Evolutionary conservation across 2,113 vertebrate species (phyloP), one percentile per base, ranked within the genome.

Genomic region (Isichthys henryi): DNA sequence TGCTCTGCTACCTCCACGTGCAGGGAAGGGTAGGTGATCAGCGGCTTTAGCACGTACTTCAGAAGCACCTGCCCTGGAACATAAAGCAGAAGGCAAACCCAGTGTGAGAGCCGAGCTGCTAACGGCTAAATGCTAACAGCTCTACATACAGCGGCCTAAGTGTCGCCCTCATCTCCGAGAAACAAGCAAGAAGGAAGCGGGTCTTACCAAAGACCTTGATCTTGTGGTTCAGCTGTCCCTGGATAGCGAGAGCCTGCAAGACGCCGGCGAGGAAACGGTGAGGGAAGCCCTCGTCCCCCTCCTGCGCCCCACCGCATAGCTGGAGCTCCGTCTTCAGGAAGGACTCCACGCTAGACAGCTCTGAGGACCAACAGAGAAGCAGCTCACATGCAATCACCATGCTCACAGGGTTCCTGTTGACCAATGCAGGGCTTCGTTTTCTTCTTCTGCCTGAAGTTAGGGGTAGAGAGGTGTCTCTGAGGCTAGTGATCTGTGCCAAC

Each of bases 201-300:
- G 74, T 83, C 95, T 97, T 96, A 99, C 98, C 97, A 92, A 99
- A 99, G 10, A 94, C 94, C 77, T 97, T 98, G 56, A 99, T 95
- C 91, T 96, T 99, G 92, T 94, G 92, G 86, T 94, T 96, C 70
- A 99, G 96, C 35, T 99, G 97, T 89, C 97, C 97, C 39, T 99
- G 96, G 91, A 98, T 90, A 88, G 97, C 96, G 89, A 99, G 94
- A 0, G 97, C 97, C 92, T 97, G 96, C 66, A 99, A 95, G 87
- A 99, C 95, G 0, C 94, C 95, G 83, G 94, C 66, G 35, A 98
- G 88, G 3, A 96, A 52, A 0, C 94, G 93, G 46, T 90, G 39
- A 3, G 0, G 95, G 91, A 39, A 13, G 31, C 21, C 80, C 11
- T 35, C 53, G 11, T 85, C 50, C 7, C 85, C 2, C 6, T 0